Conservation (phyloP, 2,797 vertebrate genomes). For the Kryptolebias ocellatus region DNA sequence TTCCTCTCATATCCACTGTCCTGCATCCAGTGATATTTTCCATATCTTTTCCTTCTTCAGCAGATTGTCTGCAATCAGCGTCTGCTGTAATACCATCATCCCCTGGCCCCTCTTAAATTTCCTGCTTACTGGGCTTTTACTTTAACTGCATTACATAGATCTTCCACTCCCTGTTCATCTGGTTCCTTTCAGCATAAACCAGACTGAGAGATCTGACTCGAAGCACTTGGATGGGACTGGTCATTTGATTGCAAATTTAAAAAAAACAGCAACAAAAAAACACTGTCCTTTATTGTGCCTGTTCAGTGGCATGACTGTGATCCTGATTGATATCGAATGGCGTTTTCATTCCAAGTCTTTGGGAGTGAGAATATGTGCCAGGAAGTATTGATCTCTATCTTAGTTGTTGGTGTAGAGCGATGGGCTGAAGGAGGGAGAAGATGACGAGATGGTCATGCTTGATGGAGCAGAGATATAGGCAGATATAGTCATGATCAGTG, state of each 20-base stretch:
- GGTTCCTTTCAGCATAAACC: constrained; percentile 72
- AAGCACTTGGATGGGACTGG: constrained; percentile 34
- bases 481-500: constrained; percentile 52
- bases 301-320: constrained; percentile 57
- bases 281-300: constrained; percentile 53
- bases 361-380: constrained; percentile 66
- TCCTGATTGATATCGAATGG: constrained; percentile 70
- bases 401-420: constrained; percentile 60
- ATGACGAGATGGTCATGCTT: constrained; percentile 57
- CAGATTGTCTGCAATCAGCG: constrained; percentile 74
- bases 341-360: constrained; percentile 69
- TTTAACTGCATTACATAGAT: constrained; percentile 80
- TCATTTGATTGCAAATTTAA: constrained; percentile 53
- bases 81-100: constrained; percentile 76
- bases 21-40: constrained; percentile 70
- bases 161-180: constrained; percentile 72
- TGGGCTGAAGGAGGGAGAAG: constrained; percentile 46
- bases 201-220: constrained; percentile 51
- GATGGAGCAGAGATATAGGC: constrained; percentile 60
- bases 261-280: constrained; percentile 23
- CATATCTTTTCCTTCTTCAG: constrained; percentile 73
- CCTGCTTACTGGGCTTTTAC: constrained; percentile 80
- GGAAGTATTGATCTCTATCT: constrained; percentile 71
- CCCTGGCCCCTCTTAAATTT: constrained; percentile 76
- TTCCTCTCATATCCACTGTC: constrained; percentile 34